A percentile compares a stretch with the other conserved stretches of the same genome.
Evolutionary conservation across 1,140 invertebrate species (phyloP).

Genomic region (Drosophila lacteicornis): DNA sequence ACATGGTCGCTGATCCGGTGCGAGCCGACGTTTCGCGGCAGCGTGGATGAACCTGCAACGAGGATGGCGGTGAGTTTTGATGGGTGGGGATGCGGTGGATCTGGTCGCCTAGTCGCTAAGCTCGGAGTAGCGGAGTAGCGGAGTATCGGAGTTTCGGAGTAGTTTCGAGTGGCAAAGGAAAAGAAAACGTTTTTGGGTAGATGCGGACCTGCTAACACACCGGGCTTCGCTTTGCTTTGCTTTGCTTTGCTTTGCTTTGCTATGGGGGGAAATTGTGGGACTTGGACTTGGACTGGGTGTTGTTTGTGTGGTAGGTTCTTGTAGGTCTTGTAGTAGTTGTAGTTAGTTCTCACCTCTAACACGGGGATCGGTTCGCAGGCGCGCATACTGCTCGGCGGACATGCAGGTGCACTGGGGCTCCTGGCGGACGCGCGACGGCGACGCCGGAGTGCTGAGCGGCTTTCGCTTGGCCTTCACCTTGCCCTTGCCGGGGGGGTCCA

Average conservation of each 20-base stretch:
- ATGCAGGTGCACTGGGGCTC: slow-evolving; percentile 98
- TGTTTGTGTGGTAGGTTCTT: slow-evolving; percentile 19
- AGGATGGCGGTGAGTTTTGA: slow-evolving; percentile 82
- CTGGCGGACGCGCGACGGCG: slow-evolving; percentile 92
- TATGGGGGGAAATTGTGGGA: neutral
- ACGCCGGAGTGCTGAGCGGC: slow-evolving; percentile 96
- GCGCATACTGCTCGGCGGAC: slow-evolving; percentile 95
- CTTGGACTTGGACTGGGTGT: slow-evolving; percentile 19
- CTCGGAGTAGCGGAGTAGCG: slow-evolving; percentile 17
- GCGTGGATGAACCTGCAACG: slow-evolving; percentile 91
- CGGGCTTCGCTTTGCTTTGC: neutral
- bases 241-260: neutral
- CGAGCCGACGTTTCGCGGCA: slow-evolving; percentile 91
- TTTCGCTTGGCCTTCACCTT: slow-evolving; percentile 94
- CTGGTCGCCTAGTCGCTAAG: slow-evolving; percentile 51
- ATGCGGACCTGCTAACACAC: neutral
- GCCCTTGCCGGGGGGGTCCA: slow-evolving; percentile 94
- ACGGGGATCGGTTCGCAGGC: slow-evolving; percentile 94
- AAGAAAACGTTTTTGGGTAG: slow-evolving; percentile 4
- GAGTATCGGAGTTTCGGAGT: slow-evolving; percentile 19
- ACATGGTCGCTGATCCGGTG: slow-evolving; percentile 86
- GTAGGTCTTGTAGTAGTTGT: slow-evolving; percentile 41
- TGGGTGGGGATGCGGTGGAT: slow-evolving; percentile 78
- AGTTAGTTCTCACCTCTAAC: slow-evolving; percentile 87
- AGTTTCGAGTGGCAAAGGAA: neutral